Percentiles rank a stretch among this genome's conserved stretches.
phyloP scores from a whole-genome alignment of 2,888 invertebrate species.

The Lymantria dispar region DNA sequence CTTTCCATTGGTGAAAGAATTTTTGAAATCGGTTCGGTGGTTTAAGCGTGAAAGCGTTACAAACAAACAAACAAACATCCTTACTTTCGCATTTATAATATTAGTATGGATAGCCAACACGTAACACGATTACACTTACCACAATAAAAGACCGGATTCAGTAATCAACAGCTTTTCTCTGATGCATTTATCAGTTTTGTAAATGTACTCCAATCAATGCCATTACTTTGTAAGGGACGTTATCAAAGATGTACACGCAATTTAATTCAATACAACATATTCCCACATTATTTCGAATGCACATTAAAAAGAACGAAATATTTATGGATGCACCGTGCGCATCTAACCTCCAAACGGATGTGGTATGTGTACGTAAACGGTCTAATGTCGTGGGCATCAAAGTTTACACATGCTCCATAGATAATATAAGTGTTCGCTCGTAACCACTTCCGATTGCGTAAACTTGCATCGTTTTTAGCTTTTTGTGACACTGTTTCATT shows the following conservation, averaged over 20 bases:
- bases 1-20: no score
- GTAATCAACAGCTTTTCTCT: no score
- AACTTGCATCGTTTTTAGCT: conserved; percentile 15
- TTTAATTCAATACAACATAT: background rate
- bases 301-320: background rate
- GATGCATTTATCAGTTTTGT: no score
- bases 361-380: conserved; percentile 19
- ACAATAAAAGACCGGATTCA: no score
- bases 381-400: conserved; percentile 18
- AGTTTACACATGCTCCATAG: conserved; percentile 35
- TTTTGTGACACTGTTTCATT: background rate
- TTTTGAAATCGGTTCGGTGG: no score
- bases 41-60: no score
- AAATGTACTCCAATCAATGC: no score
- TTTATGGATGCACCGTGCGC: background rate
- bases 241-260: background rate
- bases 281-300: background rate
- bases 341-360: conserved; percentile 29
- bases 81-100: no score
- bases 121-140: no score
- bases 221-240: no score
- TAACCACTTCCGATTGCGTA: conserved; percentile 49
- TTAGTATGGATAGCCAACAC: no score
- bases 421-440: conserved; percentile 38
- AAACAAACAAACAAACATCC: no score